A percentile compares a stretch with the other conserved stretches of the same genome.
Conservation (phyloP, 2,888 invertebrate genomes). For the Drosophila nr. medialis region DNA sequence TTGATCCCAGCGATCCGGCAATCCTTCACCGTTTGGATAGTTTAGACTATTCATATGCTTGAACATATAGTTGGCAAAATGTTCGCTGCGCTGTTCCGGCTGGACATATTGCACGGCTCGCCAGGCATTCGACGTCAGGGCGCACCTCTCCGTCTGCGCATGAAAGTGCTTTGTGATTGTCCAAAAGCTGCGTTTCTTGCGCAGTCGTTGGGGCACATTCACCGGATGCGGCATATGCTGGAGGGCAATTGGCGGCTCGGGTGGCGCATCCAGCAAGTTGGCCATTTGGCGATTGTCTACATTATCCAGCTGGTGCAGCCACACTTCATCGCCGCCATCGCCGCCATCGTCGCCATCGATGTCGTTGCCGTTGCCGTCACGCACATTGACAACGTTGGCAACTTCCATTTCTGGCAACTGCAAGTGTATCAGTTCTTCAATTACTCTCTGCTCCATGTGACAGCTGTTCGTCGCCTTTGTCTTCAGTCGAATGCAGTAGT, state of each 20-base stretch:
- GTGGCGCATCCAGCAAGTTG: constrained; percentile 57
- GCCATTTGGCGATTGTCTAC: constrained; percentile 40
- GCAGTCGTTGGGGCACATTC: constrained; percentile 42
- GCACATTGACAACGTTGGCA: constrained; percentile 20
- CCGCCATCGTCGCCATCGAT: constrained; percentile 1
- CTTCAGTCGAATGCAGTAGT: neutral
- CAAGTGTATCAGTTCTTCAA: constrained; percentile 22
- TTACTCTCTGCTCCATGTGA: constrained; percentile 13
- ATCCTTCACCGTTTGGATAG: constrained; percentile 69
- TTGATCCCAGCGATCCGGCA: constrained; percentile 67
- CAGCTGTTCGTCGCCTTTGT: neutral
- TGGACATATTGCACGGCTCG: constrained; percentile 42
- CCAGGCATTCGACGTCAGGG: constrained; percentile 52
- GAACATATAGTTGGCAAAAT: constrained; percentile 64
- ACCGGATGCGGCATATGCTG: constrained; percentile 37
- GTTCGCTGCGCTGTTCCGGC: constrained; percentile 54
- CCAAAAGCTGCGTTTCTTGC: constrained; percentile 66
- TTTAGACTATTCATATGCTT: constrained; percentile 67
- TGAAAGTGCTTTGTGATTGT: constrained; percentile 53
- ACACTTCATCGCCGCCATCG: constrained; percentile 3
- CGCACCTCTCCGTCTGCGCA: constrained; percentile 48
- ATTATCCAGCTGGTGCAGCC: constrained; percentile 37
- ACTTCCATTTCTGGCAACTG: constrained; percentile 22
- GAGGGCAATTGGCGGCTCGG: constrained; percentile 60
- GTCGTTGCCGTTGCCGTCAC: constrained; percentile 14